Evolutionary conservation across 1,140 invertebrate genomes (phyloP), one percentile per base, ranked within the genome.

Genomic region (Drosophila prosaltans): DNA sequence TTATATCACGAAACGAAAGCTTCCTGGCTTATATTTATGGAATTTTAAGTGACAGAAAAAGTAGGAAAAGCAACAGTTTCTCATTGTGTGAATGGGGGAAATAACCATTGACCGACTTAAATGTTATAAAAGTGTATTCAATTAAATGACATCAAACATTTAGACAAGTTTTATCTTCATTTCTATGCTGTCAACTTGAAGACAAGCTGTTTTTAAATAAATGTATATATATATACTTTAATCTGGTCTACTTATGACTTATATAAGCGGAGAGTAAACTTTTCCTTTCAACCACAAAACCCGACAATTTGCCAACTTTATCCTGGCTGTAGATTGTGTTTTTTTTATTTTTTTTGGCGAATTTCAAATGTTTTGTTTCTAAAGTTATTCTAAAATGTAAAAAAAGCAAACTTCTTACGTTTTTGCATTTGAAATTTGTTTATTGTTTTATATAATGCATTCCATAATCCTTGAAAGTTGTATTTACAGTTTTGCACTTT

Each of bases 31-130:
- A 48, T 28, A 28, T 43, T 32, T 16, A 41, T 39, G 36, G 9
- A n/a, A 28, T 62, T 40, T 3, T 4, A 39, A 61, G 10, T n/a
- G 40, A 9, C 28, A 3, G 24, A 26, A 51, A 51, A 51, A 5
- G 24, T 26, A 36, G 6, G 2, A 9, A 57, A 68, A 64, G 60
- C 60, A 68, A 76, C 64, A 76, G 64, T 66, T 74, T 41, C 16
- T 9, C 3, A 26, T 40, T 26, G 8, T 8, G 21, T 51, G 24
- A 51, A 51, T 26, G 9, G 1, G 24, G 7, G 2, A 9, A 43
- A 43, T 43, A 43, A 16, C 11, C 41, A n/a, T 16, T 6, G 24
- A 51, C 9, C n/a, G 21, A 26, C 8, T 51, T 26, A 9, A 11
- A 16, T 6, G 39, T 11, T 9, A 40, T 11, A 40, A 11, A 40